Base-by-base conservation (phyloP, 2,113 vertebrate genomes). In the Platichthys flesus region DNA sequence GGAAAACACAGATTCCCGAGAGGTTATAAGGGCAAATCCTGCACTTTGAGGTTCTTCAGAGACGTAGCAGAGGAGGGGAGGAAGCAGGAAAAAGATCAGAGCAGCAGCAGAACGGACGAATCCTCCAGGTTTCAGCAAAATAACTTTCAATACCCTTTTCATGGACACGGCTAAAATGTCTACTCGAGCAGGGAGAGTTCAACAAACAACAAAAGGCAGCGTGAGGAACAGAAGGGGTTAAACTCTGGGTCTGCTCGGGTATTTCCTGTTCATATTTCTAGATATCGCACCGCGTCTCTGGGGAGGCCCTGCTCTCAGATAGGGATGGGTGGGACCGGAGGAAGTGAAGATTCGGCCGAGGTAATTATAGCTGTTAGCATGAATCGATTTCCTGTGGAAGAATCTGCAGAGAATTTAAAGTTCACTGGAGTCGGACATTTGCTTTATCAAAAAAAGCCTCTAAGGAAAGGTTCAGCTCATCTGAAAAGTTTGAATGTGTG, bases 201-300 rank as follows among this genome's bases (percentile, higher is more conserved):
- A 18, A 3, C 9, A n/a, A 52, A 20, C 51, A 2, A 7, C 23
- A 14, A 37, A 47, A 3, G 45, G 13, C 45, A 16, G 45, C 45
- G 45, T 16, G 42, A 21, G 5, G 20, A 16, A 47, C 52, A 45
- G 55, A 63, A 35, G n/a, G 51, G 66, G 59, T 42, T 57, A 64
- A 51, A 58, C 4, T 9, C 20, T 9, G 31, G 58, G 62, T 63
- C 52, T 28, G 65, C 51, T 65, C 0, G 49, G 76, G 79, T 65
- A 87, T 90, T 93, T 94, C 93, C 92, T 92, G 89, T 71, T 90
- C 66, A 70, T 68, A 67, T 76, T 63, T 73, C 9, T 9, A 47
- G 82, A 90, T 88, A 78, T 74, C 35, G 18, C 2, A 9, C 24
- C 2, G 62, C 31, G 74, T 85, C 89, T 71, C 28, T 1, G 65